A percentile compares a stretch with the other conserved stretches of the same genome.
Evolutionary conservation across 1,140 invertebrate species (phyloP).

Genomic region (Psix sp.): DNA sequence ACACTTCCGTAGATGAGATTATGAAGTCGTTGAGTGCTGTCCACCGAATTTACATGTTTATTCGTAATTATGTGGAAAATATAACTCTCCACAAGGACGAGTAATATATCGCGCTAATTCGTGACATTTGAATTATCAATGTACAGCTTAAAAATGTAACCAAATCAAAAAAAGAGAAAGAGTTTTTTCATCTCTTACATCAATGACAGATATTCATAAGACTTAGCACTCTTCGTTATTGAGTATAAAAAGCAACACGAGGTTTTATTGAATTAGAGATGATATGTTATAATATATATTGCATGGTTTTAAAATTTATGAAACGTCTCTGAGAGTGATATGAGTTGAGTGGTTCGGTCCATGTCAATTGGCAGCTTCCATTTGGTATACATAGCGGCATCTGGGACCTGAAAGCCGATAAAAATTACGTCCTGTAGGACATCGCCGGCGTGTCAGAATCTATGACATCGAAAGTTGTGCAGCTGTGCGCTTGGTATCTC

Average conservation of each 20-base stretch:
- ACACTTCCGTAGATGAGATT: constrained; percentile 46
- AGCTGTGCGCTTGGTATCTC: constrained; percentile 46
- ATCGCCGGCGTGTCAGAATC: constrained; percentile 33
- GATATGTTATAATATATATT: constrained; percentile 3
- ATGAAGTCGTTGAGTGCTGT: constrained; percentile 24
- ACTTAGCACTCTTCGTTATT: too few species aligned
- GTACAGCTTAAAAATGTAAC: too few species aligned
- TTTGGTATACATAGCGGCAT: constrained; percentile 52
- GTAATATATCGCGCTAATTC: too few species aligned
- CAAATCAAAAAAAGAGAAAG: too few species aligned
- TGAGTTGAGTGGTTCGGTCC: constrained; percentile 44
- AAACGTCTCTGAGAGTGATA: constrained; percentile 8
- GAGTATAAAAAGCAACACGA: constrained; percentile 2
- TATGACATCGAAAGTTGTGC: constrained; percentile 40
- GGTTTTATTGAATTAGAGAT: constrained; percentile 5
- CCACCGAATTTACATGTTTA: too few species aligned
- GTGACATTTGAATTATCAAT: too few species aligned
- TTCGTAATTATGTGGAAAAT: too few species aligned
- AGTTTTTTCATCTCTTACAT: too few species aligned
- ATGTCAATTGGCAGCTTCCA: constrained; percentile 63
- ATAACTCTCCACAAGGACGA: too few species aligned
- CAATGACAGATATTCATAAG: too few species aligned
- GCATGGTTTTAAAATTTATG: constrained; percentile 16
- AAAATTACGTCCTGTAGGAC: constrained; percentile 60
- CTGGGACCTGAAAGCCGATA: constrained; percentile 59